Evolutionary conservation across 2,113 vertebrate species (phyloP), one percentile per base, ranked within the genome.

Genomic region (Xiphophorus couchianus): DNA sequence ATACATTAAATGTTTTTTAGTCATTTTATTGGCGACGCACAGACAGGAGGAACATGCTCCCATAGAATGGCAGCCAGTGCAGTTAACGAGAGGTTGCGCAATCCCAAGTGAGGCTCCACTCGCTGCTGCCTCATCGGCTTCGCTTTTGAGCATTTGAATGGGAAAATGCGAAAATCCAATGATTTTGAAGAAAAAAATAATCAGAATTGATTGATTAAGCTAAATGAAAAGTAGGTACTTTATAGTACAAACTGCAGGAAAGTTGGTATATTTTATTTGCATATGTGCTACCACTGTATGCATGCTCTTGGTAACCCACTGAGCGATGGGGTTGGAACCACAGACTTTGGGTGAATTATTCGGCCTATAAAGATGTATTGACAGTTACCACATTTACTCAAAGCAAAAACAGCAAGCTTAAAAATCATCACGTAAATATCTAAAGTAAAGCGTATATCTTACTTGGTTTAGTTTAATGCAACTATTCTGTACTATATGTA

Each of bases 311-410:
- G 85, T 81, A 84, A 81, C 82, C 86, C 89, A n/a, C 25, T 58
- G 51, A n/a, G 51, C 19, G 10, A 58, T 42, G 39, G 48, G 48
- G 5, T 11, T 58, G 25, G 25, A 86, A 85, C 81, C 84, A 82
- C 85, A 84, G 79, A 79, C 77, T 68, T 73, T 83, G 86, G 78
- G 80, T 72, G 80, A 91, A 91, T 93, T 89, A 91, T 85, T 81
- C 89, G 91, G 82, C 83, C 83, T 91, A 77, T 82, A 94, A 86
- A 90, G 83, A 81, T 83, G 86, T 88, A 93, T 77, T 85, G 84
- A 89, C 88, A 88, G 83, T 90, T 90, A 92, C 92, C 86, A 72
- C 84, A 88, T 77, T 78, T 82, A 87, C 80, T 92, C 82, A 91
- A 89, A 85, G 85, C 79, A 83, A 83, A 87, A 44, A 78, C 58